Percentiles rank a stretch among this genome's conserved stretches.
phyloP scores from a whole-genome alignment of 2,113 vertebrate genomes.

The Varanus komodoensis region DNA sequence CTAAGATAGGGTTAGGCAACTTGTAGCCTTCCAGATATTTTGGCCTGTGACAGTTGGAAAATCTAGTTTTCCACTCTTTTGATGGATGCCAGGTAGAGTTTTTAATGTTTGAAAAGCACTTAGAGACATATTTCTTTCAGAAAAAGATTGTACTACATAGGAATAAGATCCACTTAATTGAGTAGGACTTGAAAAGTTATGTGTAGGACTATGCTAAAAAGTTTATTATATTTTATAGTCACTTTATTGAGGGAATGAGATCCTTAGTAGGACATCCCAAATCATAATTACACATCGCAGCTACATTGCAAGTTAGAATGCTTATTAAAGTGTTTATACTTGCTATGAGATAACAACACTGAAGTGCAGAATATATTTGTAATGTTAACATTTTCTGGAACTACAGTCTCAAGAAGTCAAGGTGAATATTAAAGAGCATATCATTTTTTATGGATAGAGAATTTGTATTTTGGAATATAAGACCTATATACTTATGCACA shows the following conservation, averaged over 20 bases:
- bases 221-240: neutral
- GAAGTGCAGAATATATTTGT: neutral
- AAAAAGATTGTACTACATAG: neutral
- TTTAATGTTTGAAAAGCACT: conserved; percentile 43
- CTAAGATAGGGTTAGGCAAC: neutral
- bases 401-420: neutral
- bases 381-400: neutral
- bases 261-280: neutral
- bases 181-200: neutral
- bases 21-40: neutral
- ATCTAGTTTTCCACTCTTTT: neutral
- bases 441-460: neutral
- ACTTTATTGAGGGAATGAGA: conserved; percentile 6
- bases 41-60: neutral
- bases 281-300: neutral
- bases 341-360: conserved; percentile 8
- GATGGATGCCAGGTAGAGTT: conserved; percentile 3
- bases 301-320: conserved; percentile 3
- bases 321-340: conserved; percentile 23
- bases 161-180: neutral
- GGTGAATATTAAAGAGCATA: neutral
- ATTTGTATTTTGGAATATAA: conserved; percentile 32
- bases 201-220: conserved; percentile 6
- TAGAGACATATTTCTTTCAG: conserved; percentile 36
- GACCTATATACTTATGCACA: no score